phyloP scores from a whole-genome alignment of 2,113 vertebrate genomes.

The Puffinus mauretanicus region DNA sequence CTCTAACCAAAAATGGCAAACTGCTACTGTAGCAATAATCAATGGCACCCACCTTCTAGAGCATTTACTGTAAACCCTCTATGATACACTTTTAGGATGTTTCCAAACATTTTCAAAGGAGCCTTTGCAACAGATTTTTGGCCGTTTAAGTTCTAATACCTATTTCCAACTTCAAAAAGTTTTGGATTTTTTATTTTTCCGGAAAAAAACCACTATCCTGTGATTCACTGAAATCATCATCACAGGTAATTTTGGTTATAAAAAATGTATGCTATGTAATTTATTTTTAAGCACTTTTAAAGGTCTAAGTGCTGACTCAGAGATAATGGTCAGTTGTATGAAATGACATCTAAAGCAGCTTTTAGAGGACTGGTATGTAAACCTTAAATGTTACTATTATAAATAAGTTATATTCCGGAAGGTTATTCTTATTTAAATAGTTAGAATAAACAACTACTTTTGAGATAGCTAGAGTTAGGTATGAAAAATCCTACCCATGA shows the following conservation, averaged over 20 bases:
- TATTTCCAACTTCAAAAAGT: neutral
- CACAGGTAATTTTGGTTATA: neutral
- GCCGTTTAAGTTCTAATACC: neutral
- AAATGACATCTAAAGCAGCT: slow-evolving; percentile 8
- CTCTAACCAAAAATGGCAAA: neutral
- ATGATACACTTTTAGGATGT: neutral
- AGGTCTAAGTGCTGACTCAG: slow-evolving; percentile 4
- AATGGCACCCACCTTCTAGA: neutral
- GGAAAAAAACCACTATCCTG: neutral
- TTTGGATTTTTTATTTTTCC: neutral
- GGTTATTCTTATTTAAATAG: neutral
- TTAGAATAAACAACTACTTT: neutral
- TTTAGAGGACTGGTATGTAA: neutral
- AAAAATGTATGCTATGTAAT: neutral
- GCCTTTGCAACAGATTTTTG: neutral
- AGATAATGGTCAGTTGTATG: slow-evolving; percentile 12
- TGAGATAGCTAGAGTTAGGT: neutral
- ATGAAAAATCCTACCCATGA: neutral
- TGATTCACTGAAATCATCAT: neutral
- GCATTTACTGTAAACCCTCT: neutral
- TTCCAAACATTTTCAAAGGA: neutral
- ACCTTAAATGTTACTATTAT: neutral
- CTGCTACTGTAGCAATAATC: neutral
- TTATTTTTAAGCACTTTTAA: slow-evolving; percentile 8
- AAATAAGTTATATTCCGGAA: neutral